Evolutionary conservation across 2,888 invertebrate species (phyloP), one percentile per base, ranked within the genome.

Genomic region (Megamerina dolium): DNA sequence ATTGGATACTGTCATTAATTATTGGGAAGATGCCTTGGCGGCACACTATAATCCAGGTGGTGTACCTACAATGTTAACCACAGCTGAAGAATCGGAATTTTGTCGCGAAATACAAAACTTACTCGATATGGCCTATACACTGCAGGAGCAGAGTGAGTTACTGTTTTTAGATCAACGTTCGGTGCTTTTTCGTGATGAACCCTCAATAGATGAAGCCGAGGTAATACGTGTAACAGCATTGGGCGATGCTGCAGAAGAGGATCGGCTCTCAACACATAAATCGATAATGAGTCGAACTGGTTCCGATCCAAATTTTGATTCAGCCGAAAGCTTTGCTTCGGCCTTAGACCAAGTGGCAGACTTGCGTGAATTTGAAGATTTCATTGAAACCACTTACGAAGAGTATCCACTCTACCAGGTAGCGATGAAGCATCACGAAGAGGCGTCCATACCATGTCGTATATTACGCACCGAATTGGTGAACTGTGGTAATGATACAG

Each of bases 291-390:
- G 64, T 54, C 59, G 74, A 44, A 52, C 72, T 54, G 47, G 73
- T 58, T 68, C 69, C 57, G 63, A 73, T 69, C 61, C 82, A 1
- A 82, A 83, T 62, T 82, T 89, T 50, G 91, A 92, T 54, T 92
- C 92, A 13, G 88, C 89, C 0, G 96, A 96, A 68, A 94, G 94
- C 49, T 97, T 95, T 73, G 91, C 93, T 37, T 96, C 95, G 2
- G 96, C 96, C 0, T 85, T 92, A 62, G 96, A 95, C 68, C 84
- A 87, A 74, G 87, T 91, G 8, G 91, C 91, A 6, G 89, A 91
- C 74, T 73, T 92, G 41, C 75, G 86, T 21, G 93, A 94, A 66
- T 87, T 94, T 60, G 94, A 94, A 63, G 90, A 90, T 59, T 82
- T 88, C 60, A 76, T 82, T 5, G 86, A 87, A 59, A 83, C 87